These are phyloP conservation scores for Chlamydotis undulata DNA, from an alignment of 2,113 vertebrate genomes.

Conservation along the genomic window DNA sequence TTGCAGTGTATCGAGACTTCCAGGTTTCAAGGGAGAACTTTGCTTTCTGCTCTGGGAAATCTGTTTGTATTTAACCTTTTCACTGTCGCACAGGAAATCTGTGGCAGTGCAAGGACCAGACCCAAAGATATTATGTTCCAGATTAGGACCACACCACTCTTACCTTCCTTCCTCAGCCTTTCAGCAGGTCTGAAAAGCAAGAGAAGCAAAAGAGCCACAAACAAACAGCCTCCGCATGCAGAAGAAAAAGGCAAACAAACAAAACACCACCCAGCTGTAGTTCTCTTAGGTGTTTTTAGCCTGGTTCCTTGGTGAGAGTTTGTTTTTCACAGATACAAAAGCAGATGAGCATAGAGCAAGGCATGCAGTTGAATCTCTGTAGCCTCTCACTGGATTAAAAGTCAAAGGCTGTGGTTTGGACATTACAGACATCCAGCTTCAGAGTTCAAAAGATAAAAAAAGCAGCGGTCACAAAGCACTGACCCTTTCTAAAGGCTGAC, in stretches of 20 bases:
- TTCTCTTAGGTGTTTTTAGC: neutral
- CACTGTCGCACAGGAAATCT: neutral
- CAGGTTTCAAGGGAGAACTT: neutral
- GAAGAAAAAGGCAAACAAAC: no score
- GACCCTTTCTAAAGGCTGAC: neutral
- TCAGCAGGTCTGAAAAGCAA: neutral
- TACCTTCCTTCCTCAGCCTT: neutral
- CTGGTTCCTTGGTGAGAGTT: neutral
- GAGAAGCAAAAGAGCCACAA: neutral
- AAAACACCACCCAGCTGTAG: neutral
- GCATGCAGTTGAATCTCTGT: neutral
- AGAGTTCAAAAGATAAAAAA: neutral
- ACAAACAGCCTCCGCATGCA: neutral
- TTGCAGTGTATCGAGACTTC: neutral
- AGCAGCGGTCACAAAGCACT: neutral
- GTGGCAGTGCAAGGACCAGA: neutral
- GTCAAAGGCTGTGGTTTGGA: neutral
- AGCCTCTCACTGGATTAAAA: neutral
- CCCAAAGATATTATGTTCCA: accelerated
- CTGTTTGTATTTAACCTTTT: neutral
- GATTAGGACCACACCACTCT: neutral
- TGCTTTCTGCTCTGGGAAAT: neutral
- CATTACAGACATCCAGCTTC: neutral
- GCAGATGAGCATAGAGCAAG: neutral
- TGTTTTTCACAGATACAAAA: neutral